A percentile compares a stretch with the other conserved stretches of the same genome.
These are phyloP conservation scores for Caerostris extrusa DNA, from an alignment of 1,140 invertebrate species.

Conservation along the genomic window DNA sequence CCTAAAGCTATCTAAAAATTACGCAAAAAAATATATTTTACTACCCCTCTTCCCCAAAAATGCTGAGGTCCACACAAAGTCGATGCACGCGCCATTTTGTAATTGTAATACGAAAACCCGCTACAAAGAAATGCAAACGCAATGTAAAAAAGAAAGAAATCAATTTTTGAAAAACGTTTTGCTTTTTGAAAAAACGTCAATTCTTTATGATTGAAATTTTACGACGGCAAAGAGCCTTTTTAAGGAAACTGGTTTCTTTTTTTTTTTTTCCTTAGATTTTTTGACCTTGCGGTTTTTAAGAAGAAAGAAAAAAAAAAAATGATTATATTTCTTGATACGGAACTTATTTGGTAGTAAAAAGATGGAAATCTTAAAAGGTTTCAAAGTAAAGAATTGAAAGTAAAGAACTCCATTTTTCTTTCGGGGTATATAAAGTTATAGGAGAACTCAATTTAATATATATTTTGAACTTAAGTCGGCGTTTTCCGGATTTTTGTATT, in stretches of 20 bases:
- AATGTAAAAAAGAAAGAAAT: neutral
- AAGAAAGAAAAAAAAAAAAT: too few relatives aligned
- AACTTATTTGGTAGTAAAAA: neutral
- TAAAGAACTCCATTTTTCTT: neutral
- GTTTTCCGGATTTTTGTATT: neutral
- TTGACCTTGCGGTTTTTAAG: neutral
- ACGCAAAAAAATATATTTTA: neutral
- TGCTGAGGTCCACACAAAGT: neutral
- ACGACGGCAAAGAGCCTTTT: neutral
- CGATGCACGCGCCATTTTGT: neutral
- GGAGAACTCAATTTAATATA: slow-evolving; percentile 21
- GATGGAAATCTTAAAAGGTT: neutral
- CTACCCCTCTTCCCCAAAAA: neutral
- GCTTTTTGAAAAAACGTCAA: slow-evolving; percentile 18
- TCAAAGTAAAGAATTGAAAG: neutral
- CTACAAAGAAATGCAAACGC: neutral
- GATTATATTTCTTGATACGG: neutral
- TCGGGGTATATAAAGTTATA: neutral
- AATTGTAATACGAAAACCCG: neutral
- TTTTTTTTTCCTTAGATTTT: neutral
- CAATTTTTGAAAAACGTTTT: neutral
- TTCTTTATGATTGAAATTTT: slow-evolving; percentile 72
- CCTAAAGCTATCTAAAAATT: neutral
- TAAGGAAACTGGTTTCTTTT: neutral
- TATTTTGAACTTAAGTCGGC: neutral